Conservation (phyloP, 2,888 invertebrate species). For the Charanyca ferruginea region DNA sequence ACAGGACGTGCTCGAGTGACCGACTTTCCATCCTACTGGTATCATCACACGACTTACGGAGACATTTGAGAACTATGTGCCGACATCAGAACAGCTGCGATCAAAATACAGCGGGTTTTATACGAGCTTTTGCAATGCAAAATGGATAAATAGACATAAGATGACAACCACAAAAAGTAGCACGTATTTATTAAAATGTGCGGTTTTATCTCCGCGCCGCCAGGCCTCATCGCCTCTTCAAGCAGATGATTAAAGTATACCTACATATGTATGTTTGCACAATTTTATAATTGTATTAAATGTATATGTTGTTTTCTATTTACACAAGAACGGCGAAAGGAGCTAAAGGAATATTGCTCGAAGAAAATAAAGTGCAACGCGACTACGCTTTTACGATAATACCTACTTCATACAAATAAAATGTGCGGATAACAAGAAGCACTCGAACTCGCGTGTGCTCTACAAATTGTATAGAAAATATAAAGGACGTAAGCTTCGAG, state of each 20-base stretch:
- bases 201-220: slow-evolving; percentile 33
- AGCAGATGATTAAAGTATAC: slow-evolving; percentile 17
- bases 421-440: slow-evolving; percentile 56
- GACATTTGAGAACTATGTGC: slow-evolving; percentile 73
- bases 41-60: slow-evolving; percentile 66
- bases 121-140: slow-evolving; percentile 12
- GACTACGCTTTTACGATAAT: slow-evolving; percentile 49
- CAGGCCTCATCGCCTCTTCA: slow-evolving; percentile 33
- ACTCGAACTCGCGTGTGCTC: slow-evolving; percentile 38
- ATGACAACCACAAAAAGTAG: slow-evolving; percentile 22
- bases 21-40: slow-evolving; percentile 68
- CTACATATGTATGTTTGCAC: slow-evolving; percentile 4
- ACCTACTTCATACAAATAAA: slow-evolving; percentile 53
- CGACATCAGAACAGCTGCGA: slow-evolving; percentile 70
- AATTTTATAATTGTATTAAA: background rate
- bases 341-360: slow-evolving; percentile 31
- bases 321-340: slow-evolving; percentile 8
- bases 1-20: slow-evolving; percentile 74
- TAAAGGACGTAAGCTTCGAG: slow-evolving; percentile 45
- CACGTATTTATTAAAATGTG: slow-evolving; percentile 32
- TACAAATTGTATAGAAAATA: slow-evolving; percentile 56
- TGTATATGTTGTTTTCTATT: slow-evolving; percentile 1
- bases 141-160: slow-evolving; percentile 33
- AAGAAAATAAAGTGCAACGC: slow-evolving; percentile 41
- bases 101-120: slow-evolving; percentile 51